Conservation (phyloP, 2,113 vertebrate species). For the Bufo bufo region DNA sequence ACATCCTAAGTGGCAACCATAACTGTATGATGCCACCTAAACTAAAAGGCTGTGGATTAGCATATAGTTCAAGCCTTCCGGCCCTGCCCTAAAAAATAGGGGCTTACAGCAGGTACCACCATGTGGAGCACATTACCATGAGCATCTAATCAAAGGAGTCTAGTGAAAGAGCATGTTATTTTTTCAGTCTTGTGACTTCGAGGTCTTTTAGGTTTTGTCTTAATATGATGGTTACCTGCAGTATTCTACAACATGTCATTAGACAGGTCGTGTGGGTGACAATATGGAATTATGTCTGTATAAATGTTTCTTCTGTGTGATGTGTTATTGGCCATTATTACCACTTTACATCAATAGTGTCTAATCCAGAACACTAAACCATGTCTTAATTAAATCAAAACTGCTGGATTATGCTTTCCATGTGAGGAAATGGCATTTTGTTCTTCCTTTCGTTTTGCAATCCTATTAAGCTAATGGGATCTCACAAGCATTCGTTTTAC, state of each 20-base stretch:
- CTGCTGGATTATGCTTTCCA: background rate
- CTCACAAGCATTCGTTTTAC: background rate
- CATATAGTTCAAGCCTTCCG: too few species aligned
- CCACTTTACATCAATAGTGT: slow-evolving; percentile 15
- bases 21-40: background rate
- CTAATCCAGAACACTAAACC: slow-evolving; percentile 4
- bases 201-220: background rate
- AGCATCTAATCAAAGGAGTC: background rate
- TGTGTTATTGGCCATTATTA: background rate
- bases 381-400: slow-evolving; percentile 33
- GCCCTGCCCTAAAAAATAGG: too few species aligned
- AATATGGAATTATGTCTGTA: background rate
- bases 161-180: background rate
- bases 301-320: background rate
- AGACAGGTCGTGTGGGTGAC: background rate
- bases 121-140: background rate
- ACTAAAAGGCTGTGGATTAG: background rate
- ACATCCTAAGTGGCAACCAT: background rate
- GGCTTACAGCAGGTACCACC: background rate
- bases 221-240: background rate
- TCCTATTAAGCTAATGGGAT: slow-evolving; percentile 1
- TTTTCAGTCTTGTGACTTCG: background rate
- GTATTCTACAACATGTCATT: background rate
- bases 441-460: background rate
- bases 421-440: background rate